These are phyloP conservation scores for Pristionchus mayeri DNA, from an alignment of 2,888 invertebrate species.

Conservation along the genomic window DNA sequence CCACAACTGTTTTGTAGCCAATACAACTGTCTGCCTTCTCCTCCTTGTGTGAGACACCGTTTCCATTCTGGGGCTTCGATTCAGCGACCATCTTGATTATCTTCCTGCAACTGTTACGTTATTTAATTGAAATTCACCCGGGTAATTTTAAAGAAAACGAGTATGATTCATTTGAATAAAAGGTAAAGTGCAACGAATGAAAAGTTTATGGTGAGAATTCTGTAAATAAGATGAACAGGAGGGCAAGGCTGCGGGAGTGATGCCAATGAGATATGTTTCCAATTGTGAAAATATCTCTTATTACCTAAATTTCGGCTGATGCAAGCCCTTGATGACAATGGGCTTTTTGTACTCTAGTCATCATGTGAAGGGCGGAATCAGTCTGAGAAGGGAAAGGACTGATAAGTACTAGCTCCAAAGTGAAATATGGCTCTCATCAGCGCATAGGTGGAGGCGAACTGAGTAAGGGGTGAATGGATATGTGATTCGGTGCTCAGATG, in stretches of 20 bases:
- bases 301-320: background rate
- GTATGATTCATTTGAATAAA: no score
- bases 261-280: background rate
- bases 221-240: background rate
- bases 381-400: no score
- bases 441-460: background rate
- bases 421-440: background rate
- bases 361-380: background rate
- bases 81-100: constrained; percentile 25
- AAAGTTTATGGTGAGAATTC: background rate
- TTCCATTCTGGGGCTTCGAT: constrained; percentile 21
- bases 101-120: background rate
- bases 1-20: constrained; percentile 21
- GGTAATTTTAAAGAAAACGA: no score
- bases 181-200: background rate
- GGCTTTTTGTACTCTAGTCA: background rate
- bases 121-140: no score
- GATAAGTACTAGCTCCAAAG: background rate
- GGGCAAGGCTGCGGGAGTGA: background rate
- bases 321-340: background rate
- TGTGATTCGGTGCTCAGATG: background rate
- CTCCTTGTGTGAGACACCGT: background rate
- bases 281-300: background rate
- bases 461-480: background rate
- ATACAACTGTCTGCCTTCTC: background rate